Conservation (phyloP, 2,888 invertebrate species). For the Pteria penguin region DNA sequence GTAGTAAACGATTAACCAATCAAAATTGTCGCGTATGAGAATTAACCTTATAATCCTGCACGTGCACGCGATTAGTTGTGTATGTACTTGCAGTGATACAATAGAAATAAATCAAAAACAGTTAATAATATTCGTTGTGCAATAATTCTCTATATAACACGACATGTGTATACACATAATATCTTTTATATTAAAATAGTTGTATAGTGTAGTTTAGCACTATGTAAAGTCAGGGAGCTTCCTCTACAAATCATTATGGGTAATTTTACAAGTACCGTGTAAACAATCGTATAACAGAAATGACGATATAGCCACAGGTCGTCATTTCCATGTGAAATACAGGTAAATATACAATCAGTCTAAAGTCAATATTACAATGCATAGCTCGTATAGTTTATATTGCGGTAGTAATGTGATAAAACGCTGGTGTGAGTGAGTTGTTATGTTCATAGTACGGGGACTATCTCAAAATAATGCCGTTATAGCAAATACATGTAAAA, state of each 20-base stretch:
- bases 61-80: background rate
- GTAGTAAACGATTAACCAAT: background rate
- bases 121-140: background rate
- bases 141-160: background rate
- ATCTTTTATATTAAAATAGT: too few relatives aligned
- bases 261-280: background rate
- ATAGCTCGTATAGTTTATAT: background rate
- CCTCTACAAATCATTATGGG: background rate
- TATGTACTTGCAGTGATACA: background rate
- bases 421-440: too few relatives aligned
- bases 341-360: background rate
- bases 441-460: too few relatives aligned
- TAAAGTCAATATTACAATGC: background rate
- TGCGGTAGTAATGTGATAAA: too few relatives aligned
- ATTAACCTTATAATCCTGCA: background rate
- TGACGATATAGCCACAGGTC: background rate
- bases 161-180: too few relatives aligned
- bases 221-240: too few relatives aligned
- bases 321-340: background rate
- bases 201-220: too few relatives aligned
- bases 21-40: background rate
- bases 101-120: background rate
- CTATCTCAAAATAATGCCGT: too few relatives aligned
- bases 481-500: too few relatives aligned
- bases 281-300: background rate